phyloP scores from a whole-genome alignment of 2,113 vertebrate species.

The Dasyurus viverrinus region DNA sequence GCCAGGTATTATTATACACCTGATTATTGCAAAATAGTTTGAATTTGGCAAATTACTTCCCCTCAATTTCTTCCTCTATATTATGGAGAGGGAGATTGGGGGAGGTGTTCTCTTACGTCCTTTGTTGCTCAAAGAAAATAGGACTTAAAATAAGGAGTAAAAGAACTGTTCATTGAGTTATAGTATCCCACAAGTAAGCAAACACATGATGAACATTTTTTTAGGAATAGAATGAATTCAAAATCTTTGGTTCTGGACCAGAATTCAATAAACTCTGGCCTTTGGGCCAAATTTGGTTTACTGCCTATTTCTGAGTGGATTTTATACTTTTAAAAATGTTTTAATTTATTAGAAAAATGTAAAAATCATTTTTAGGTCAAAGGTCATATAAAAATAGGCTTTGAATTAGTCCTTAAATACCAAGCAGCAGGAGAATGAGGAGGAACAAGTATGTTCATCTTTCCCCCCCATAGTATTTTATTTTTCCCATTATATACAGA shows the following conservation, averaged over 20 bases:
- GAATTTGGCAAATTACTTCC: neutral
- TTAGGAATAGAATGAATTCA: neutral
- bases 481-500: no score
- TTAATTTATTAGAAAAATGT: neutral
- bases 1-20: neutral
- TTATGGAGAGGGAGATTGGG: neutral
- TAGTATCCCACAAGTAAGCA: neutral
- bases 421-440: slow-evolving; percentile 87
- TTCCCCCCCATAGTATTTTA: no score
- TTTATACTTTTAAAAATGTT: neutral
- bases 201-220: neutral
- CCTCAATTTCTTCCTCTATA: neutral
- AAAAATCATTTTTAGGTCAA: neutral
- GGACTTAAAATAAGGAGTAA: neutral
- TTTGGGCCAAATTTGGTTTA: neutral
- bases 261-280: neutral
- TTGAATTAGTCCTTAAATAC: slow-evolving; percentile 88
- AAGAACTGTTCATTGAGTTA: neutral
- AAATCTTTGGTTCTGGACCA: neutral
- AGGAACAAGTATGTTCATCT: slow-evolving; percentile 92
- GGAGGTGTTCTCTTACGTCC: neutral
- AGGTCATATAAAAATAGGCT: neutral
- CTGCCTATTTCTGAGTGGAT: neutral
- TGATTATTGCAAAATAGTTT: neutral
- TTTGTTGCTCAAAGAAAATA: neutral